A percentile compares a stretch with the other conserved stretches of the same genome.
Conservation (phyloP, 2,888 invertebrate genomes). For the Timandra comae region DNA sequence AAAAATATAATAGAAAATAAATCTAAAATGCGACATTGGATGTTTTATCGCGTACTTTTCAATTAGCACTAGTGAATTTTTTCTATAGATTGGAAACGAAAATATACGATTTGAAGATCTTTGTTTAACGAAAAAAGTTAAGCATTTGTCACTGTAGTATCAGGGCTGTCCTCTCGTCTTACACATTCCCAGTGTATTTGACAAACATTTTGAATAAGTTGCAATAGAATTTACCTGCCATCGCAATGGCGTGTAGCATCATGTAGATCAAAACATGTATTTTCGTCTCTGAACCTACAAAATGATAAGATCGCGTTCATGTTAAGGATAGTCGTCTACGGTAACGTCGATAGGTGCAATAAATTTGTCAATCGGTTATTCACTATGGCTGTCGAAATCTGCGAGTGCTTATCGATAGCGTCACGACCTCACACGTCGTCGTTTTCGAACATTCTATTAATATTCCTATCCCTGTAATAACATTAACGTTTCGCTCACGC, state of each 20-base stretch:
- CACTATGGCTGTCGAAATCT: too few species aligned
- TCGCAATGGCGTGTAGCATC: too few species aligned
- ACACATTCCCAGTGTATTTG: too few species aligned
- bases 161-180: too few species aligned
- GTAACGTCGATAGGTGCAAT: conserved; percentile 7
- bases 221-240: too few species aligned
- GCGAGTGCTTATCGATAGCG: conserved; percentile 3
- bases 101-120: conserved; percentile 22
- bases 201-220: too few species aligned
- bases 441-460: conserved; percentile 35
- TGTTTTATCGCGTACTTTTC: conserved; percentile 24
- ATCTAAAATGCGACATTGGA: conserved; percentile 26
- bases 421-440: conserved; percentile 5
- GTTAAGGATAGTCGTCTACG: conserved; percentile 10
- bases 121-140: too few species aligned
- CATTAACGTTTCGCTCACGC: conserved; percentile 33
- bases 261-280: neutral
- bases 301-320: neutral
- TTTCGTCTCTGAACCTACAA: neutral
- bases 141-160: too few species aligned
- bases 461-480: conserved; percentile 45
- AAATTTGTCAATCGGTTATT: too few species aligned
- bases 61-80: conserved; percentile 16
- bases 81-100: conserved; percentile 30
- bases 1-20: conserved; percentile 21